These are phyloP conservation scores for Megathymus violae DNA, from an alignment of 1,140 invertebrate genomes.

Conservation along the genomic window DNA sequence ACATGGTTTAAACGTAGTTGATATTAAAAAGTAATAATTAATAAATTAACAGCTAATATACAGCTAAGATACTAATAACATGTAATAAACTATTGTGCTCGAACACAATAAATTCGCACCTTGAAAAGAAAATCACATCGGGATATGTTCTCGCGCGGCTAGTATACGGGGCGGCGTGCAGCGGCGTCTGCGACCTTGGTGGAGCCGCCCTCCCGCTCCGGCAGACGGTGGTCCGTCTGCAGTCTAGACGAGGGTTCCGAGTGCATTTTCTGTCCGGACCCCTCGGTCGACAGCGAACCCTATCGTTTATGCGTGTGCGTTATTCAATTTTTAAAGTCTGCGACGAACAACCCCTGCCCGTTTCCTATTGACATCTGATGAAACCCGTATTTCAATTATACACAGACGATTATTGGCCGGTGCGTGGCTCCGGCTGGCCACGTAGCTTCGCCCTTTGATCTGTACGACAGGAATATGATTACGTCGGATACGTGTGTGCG, in stretches of 20 bases:
- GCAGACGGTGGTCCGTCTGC: conserved; percentile 66
- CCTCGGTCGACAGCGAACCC: conserved; percentile 68
- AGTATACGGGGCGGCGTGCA: conserved; percentile 20
- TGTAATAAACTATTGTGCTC: too few relatives aligned
- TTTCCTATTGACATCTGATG: conserved; percentile 26
- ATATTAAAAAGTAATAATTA: too few relatives aligned
- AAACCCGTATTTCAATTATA: conserved; percentile 32
- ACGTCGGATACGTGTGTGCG: neutral
- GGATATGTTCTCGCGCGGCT: conserved; percentile 11
- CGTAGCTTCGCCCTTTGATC: conserved; percentile 15
- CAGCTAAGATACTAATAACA: too few relatives aligned
- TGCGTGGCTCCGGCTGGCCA: conserved; percentile 2
- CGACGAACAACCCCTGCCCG: conserved; percentile 33
- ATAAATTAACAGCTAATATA: too few relatives aligned
- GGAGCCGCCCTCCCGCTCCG: conserved; percentile 38
- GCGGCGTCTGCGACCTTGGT: conserved; percentile 45
- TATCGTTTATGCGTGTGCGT: conserved; percentile 68
- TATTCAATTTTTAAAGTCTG: conserved; percentile 70
- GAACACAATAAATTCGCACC: too few relatives aligned
- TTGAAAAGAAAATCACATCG: neutral
- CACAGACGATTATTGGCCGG: conserved; percentile 28
- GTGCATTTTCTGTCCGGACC: conserved; percentile 80
- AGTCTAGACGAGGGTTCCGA: conserved; percentile 78
- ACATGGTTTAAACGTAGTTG: too few relatives aligned
- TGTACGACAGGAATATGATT: conserved; percentile 12